Evolutionary conservation across 2,888 invertebrate species (phyloP), one percentile per base, ranked within the genome.

Genomic region (Dynastes grantii): DNA sequence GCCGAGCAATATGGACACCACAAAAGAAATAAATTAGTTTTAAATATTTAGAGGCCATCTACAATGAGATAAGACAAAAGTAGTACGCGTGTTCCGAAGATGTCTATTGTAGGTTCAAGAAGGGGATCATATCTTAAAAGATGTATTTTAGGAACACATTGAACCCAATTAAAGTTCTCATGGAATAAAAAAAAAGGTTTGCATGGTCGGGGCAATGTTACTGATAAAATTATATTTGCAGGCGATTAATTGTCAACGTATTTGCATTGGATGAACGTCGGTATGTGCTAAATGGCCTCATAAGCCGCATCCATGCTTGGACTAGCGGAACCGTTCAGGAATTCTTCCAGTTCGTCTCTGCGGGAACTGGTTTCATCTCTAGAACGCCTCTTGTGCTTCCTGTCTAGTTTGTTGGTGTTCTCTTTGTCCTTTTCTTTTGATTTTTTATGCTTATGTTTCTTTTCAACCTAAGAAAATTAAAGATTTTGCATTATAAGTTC

Each of bases 301-400:
- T 92, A 92, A 63, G 92, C 91, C 64, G 90, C 89, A 81, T 92
- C 90, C 87, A 90, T 86, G 83, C 91, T 87, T 87, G 92, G 85
- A 88, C 91, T 86, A 83, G 90, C 81, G 81, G 90, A 85, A 80
- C 91, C 90, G 86, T 92, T 92, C 6, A 93, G 86, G 86, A 93
- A 93, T 83, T 93, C 92, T 83, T 93, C 93, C 51, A 93, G 86
- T 84, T 92, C 92, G 82, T 92, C 92, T 85, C 85, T 83, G 64
- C 87, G 87, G 32, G 89, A 89, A 37, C 86, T 86, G 22, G 85
- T 85, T 83, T 89, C 90, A 77, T 89, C 89, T 81, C 88, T 87
- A 3, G 90, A 88, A 22, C 89, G 87, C 49, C 89, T 87, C 81
- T 90, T 90, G 80, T 88, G 89, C 83, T 88, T 90, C 83, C 86